Evolutionary conservation across 2,797 vertebrate genomes (phyloP).

Genomic region (Champsocephalus esox): DNA sequence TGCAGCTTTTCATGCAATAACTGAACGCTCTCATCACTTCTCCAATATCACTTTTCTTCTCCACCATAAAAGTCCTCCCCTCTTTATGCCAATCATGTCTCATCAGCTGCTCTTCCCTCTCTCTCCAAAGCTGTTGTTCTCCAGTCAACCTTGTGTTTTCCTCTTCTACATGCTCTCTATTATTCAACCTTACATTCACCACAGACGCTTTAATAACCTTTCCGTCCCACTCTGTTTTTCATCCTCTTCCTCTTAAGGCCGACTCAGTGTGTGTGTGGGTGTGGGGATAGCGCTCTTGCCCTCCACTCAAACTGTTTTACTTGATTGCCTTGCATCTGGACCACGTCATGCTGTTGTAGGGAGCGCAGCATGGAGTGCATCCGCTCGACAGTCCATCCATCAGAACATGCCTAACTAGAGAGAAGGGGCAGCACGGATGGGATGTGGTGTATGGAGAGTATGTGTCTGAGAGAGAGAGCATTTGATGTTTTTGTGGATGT

Average conservation of each 20-base stretch:
- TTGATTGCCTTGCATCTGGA: constrained; percentile 61
- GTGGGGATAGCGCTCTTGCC: constrained; percentile 44
- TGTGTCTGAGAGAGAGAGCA: background rate
- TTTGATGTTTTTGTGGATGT: constrained; percentile 20
- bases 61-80: constrained; percentile 5
- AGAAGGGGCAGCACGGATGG: background rate
- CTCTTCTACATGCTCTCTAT: constrained; percentile 51
- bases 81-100: too few species aligned
- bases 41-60: constrained; percentile 3
- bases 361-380: constrained; percentile 50
- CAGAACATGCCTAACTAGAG: constrained; percentile 37
- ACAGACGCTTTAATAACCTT: constrained; percentile 49
- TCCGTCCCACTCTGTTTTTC: constrained; percentile 53
- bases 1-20: background rate
- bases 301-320: constrained; percentile 47
- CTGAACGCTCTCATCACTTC: constrained; percentile 13
- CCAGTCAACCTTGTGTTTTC: constrained; percentile 13
- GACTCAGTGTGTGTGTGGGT: constrained; percentile 50
- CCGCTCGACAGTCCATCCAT: constrained; percentile 67
- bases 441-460: constrained; percentile 10
- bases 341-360: constrained; percentile 27
- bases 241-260: constrained; percentile 47
- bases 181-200: constrained; percentile 31
- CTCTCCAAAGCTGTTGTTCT: constrained; percentile 23
- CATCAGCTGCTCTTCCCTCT: too few species aligned